Base-by-base conservation (phyloP, 2,888 invertebrate genomes). In the Temnothorax rugatulus region DNA sequence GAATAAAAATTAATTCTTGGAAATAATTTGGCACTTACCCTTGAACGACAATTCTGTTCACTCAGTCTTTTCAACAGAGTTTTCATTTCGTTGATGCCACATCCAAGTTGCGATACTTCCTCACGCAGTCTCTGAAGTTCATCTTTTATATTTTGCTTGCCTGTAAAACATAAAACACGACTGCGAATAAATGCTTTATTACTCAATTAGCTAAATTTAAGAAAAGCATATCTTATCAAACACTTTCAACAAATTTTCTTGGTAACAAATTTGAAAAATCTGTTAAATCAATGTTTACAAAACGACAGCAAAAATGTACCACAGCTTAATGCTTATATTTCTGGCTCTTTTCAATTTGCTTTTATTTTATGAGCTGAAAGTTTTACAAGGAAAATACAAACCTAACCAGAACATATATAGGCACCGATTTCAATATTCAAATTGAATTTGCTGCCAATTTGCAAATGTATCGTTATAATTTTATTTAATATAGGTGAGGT, bases 81-180 rank as follows among this genome's bases (percentile, higher is more conserved):
- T 69, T 64, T 90, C 68, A 91, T 71, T 0, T 25, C 54, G 3
- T 86, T 68, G 15, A 93, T 66, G 1, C 69, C 82, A 64, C 64
- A 77, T 3, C 63, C 74, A 21, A 92, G 82, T 0, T 74, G 13
- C 9, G 63, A 76, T 4, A 92, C 21, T 59, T 87, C 83, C 9
- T 59, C 11, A 50, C 84, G 83, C 25, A 90, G 88, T 13, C 86
- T 68, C 0, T 79, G 1, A 15, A 93, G 68, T 34, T 91, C 88
- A 21, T 90, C 90, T 21, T 87, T 87, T 15, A 92, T 44, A 59
- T 66, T 77, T 5, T 84, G 64, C 82, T 90, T 91, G 86, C 88
- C 93, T 93, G 13, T 0, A 76, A 69, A n/a, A 52, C n/a, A 50
- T 50, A 5, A 21, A n/a, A 44, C 29, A 77, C 38, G 3, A 44